Conservation (phyloP, 2,888 invertebrate species). For the Apamea crenata region DNA sequence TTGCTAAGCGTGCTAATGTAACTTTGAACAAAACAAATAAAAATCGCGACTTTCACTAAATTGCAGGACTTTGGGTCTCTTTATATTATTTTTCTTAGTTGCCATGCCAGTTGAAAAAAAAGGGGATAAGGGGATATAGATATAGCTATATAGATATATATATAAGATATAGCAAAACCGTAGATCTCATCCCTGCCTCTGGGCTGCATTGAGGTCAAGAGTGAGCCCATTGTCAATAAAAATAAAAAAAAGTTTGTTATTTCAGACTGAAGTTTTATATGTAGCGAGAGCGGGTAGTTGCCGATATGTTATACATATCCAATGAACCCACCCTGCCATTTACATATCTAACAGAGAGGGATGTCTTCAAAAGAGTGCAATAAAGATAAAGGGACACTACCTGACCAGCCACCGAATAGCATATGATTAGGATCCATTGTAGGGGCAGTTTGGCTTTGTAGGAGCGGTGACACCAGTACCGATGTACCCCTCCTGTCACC, state of each 20-base stretch:
- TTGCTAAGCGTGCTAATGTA: not conserved
- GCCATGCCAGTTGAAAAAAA: not conserved
- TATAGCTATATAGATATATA: no score
- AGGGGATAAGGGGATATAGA: no score
- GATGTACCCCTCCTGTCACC: constrained; percentile 93
- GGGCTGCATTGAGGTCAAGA: no score
- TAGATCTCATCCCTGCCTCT: no score
- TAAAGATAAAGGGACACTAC: constrained; percentile 71
- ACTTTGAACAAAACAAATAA: constrained; percentile 12
- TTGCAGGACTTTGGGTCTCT: not conserved
- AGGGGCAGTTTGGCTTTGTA: constrained; percentile 92
- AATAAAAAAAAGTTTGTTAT: no score
- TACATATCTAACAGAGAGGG: not conserved
- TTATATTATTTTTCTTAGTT: not conserved
- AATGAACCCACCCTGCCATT: not conserved
- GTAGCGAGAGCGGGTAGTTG: not conserved
- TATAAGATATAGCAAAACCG: no score
- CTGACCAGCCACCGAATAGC: constrained; percentile 92
- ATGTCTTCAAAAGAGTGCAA: not conserved
- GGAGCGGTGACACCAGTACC: constrained; percentile 92
- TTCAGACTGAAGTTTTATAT: not conserved
- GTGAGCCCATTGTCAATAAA: no score
- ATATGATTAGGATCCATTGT: constrained; percentile 90
- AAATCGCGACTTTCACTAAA: not conserved
- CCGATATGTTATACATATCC: not conserved